phyloP scores from a whole-genome alignment of 2,888 invertebrate genomes.

The Yponomeuta cagnagella region DNA sequence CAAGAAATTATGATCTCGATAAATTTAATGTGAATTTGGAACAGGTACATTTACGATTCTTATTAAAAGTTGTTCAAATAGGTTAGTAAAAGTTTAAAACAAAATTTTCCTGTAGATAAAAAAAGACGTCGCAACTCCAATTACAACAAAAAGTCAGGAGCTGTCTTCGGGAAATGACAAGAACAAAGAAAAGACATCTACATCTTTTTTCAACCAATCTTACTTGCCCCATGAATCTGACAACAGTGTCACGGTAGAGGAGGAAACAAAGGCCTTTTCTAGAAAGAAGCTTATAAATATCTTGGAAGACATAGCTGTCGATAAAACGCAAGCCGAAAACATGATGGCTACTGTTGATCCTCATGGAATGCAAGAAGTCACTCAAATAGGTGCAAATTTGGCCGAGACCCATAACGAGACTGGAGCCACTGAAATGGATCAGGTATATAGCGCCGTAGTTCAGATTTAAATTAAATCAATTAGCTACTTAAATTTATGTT shows the following conservation, averaged over 20 bases:
- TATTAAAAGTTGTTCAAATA: neutral
- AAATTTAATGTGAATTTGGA: conserved; percentile 41
- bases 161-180: conserved; percentile 23
- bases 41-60: conserved; percentile 34
- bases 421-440: neutral
- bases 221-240: conserved; percentile 2
- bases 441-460: neutral
- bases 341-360: conserved; percentile 45
- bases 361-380: conserved; percentile 37
- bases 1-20: conserved; percentile 45
- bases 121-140: conserved; percentile 29
- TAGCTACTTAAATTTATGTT: neutral
- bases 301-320: conserved; percentile 49
- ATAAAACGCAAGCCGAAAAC: conserved; percentile 38
- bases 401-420: neutral
- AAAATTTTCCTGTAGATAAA: conserved; percentile 33
- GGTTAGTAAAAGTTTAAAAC: too few relatives aligned
- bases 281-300: conserved; percentile 57
- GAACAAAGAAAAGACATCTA: conserved; percentile 26
- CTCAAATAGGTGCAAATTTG: conserved; percentile 31
- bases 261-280: conserved; percentile 30
- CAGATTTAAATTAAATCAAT: too few relatives aligned
- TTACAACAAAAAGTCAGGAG: conserved; percentile 20
- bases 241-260: neutral
- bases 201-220: conserved; percentile 36